phyloP scores from a whole-genome alignment of 1,140 invertebrate genomes.

The Eurosta solidaginis region DNA sequence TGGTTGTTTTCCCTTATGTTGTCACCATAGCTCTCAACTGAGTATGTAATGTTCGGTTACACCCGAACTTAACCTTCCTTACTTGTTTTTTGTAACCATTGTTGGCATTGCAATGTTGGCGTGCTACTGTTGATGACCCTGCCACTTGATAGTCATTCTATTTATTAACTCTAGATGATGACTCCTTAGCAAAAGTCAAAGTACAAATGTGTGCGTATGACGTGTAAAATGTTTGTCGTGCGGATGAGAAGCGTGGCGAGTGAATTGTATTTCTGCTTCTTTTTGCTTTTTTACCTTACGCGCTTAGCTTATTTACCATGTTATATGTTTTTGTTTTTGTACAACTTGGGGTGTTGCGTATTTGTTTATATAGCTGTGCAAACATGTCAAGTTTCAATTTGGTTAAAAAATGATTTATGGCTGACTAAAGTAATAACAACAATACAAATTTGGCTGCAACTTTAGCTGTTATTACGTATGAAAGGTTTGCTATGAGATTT shows the following conservation, averaged over 20 bases:
- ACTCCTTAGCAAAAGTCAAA: background rate
- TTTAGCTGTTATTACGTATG: background rate
- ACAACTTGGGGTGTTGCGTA: background rate
- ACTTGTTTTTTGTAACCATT: background rate
- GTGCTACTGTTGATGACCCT: background rate
- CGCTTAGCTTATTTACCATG: background rate
- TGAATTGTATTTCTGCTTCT: too few relatives aligned
- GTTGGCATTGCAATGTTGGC: too few relatives aligned
- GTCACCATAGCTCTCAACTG: too few relatives aligned
- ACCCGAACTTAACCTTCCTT: background rate
- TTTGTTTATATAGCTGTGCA: background rate
- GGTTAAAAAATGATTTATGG: constrained; percentile 19
- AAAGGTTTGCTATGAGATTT: background rate
- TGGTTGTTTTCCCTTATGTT: too few relatives aligned
- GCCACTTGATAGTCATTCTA: constrained; percentile 9
- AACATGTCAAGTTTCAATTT: constrained; percentile 9
- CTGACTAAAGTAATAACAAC: background rate
- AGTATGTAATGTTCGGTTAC: too few relatives aligned
- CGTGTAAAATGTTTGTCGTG: too few relatives aligned
- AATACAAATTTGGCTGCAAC: background rate
- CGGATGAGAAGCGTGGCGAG: too few relatives aligned
- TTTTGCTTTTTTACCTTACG: too few relatives aligned
- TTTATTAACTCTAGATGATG: constrained; percentile 7
- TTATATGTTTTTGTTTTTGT: background rate
- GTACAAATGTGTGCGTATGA: background rate